A percentile compares a stretch with the other conserved stretches of the same genome.
These are phyloP conservation scores for Hemiscyllium ocellatum DNA, from an alignment of 2,113 vertebrate species.

Conservation along the genomic window DNA sequence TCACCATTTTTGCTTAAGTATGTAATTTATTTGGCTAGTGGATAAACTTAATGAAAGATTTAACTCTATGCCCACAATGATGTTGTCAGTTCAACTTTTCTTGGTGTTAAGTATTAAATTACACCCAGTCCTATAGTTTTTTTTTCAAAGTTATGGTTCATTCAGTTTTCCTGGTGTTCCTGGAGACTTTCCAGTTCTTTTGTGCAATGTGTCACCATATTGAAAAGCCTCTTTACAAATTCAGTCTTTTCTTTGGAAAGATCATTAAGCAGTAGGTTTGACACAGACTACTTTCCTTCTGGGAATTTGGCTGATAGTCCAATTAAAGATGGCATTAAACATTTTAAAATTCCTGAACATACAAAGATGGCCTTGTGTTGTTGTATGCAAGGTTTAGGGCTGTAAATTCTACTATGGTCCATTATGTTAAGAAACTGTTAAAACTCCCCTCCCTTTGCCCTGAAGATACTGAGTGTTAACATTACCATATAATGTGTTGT, in stretches of 20 bases:
- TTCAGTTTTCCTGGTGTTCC: slow-evolving; percentile 8
- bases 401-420: slow-evolving; percentile 41
- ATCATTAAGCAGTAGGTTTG: slow-evolving; percentile 36
- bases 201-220: slow-evolving; percentile 41
- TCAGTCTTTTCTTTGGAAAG: slow-evolving; percentile 43
- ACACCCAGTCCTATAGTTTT: background rate
- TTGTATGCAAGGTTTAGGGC: slow-evolving; percentile 42
- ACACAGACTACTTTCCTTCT: background rate
- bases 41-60: background rate
- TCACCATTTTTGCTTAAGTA: background rate
- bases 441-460: background rate
- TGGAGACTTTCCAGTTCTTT: slow-evolving; percentile 41
- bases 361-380: slow-evolving; percentile 51
- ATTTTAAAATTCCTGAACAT: background rate
- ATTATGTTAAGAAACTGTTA: slow-evolving; percentile 34
- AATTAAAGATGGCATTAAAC: slow-evolving; percentile 35
- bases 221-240: slow-evolving; percentile 45
- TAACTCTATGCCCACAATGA: background rate
- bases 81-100: background rate
- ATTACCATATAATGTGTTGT: background rate
- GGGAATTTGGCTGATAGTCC: slow-evolving; percentile 41
- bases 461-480: background rate
- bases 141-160: background rate
- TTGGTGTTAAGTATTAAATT: background rate
- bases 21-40: background rate